These are phyloP conservation scores for Hylaea fasciaria DNA, from an alignment of 2,888 invertebrate species.

Conservation along the genomic window DNA sequence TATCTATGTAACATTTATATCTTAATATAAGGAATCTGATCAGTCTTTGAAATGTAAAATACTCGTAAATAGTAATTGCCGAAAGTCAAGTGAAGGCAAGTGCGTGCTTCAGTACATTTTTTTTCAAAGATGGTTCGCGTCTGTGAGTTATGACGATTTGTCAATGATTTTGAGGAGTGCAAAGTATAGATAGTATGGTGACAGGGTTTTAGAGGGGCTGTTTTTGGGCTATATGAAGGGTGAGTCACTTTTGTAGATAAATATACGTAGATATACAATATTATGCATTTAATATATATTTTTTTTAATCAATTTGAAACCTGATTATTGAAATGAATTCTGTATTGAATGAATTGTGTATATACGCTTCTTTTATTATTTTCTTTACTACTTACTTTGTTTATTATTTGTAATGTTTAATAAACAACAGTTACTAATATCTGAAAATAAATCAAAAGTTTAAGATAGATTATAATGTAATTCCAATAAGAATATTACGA, in stretches of 20 bases:
- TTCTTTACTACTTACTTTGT: too few species aligned
- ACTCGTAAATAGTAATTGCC: too few species aligned
- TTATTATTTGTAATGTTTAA: too few species aligned
- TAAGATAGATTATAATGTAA: too few species aligned
- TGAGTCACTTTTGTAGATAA: conserved; percentile 55
- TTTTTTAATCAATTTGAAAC: too few species aligned
- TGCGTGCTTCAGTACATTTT: conserved; percentile 14
- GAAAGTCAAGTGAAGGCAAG: conserved; percentile 1
- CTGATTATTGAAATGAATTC: too few species aligned
- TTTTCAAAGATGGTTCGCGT: conserved; percentile 33
- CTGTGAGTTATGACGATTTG: conserved; percentile 53
- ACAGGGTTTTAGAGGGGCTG: conserved; percentile 56
- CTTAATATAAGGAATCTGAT: neutral
- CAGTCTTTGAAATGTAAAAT: neutral
- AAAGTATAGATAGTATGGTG: conserved; percentile 30
- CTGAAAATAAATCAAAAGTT: too few species aligned
- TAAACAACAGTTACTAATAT: too few species aligned
- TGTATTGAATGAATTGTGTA: too few species aligned
- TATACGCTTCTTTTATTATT: too few species aligned
- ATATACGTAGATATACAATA: neutral
- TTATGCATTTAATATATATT: too few species aligned
- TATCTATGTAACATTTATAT: neutral
- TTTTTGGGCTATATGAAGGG: conserved; percentile 73
- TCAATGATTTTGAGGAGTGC: conserved; percentile 60
- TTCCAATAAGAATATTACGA: too few species aligned